Percentiles rank a stretch among this genome's conserved stretches.
Evolutionary conservation across 2,113 vertebrate species (phyloP).

Genomic region (Beaufortia kweichowensis): DNA sequence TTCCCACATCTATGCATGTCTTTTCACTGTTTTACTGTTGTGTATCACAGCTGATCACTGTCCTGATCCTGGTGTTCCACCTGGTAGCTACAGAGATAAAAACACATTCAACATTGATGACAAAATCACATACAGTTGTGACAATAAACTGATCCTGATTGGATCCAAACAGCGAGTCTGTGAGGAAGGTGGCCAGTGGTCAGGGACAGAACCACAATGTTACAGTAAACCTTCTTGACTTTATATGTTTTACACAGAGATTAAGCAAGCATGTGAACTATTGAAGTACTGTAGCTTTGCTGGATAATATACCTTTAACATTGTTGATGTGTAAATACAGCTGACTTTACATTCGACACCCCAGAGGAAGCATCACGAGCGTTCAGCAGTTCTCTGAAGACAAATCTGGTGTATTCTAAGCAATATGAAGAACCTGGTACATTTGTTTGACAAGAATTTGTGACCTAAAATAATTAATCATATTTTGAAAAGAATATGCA

Average conservation of each 20-base stretch:
- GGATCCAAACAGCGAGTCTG: constrained; percentile 69
- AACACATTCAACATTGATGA: constrained; percentile 65
- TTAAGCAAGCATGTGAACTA: too few species aligned
- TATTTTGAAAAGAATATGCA: too few species aligned
- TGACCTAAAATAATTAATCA: too few species aligned
- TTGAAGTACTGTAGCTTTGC: background rate
- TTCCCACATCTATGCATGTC: background rate
- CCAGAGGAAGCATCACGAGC: constrained; percentile 64
- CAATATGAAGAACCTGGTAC: constrained; percentile 49
- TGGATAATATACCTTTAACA: background rate
- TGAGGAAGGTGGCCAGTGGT: constrained; percentile 67
- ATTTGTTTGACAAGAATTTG: background rate
- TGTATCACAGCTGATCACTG: constrained; percentile 63
- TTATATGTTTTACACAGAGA: background rate
- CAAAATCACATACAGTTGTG: constrained; percentile 69
- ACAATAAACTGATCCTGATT: constrained; percentile 60
- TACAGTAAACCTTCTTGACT: constrained; percentile 68
- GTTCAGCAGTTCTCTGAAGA: constrained; percentile 65
- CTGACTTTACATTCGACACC: constrained; percentile 70
- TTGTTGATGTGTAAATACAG: constrained; percentile 55
- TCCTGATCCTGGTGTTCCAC: constrained; percentile 71
- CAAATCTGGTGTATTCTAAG: constrained; percentile 54
- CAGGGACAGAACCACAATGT: constrained; percentile 71
- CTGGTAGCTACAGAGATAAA: constrained; percentile 64
- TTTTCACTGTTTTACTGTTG: background rate